Evolutionary conservation across 2,113 vertebrate genomes (phyloP), one percentile per base, ranked within the genome.

Genomic region (Sinocyclocheilus anshuiensis): DNA sequence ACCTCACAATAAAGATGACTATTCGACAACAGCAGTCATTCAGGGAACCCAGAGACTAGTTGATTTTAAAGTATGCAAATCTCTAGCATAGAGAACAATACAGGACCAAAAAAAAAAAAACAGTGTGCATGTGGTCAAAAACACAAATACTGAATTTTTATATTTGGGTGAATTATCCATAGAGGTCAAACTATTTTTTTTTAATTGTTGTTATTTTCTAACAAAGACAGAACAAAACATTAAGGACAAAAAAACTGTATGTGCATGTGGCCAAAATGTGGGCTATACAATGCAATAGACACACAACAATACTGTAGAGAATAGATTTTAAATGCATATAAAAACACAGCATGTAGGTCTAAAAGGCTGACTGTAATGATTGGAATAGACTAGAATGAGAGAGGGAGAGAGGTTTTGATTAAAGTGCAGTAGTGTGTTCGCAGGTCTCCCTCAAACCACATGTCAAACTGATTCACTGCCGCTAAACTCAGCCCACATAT

Each of bases 381-480:
- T 13, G 24, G 1, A 26, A 15, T 29, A 26, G 12, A 29, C 29
- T 20, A 15, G 18, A 72, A 75, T 12, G 18, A 83, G 78, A 83
- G 20, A 84, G 33, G 7, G n/a, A 81, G 20, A 45, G 59, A 57
- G 50, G 71, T 86, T 33, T 77, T 81, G 50, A 87, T 75, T 83
- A 39, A 87, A 85, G 50, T 33, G n/a, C 74, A 55, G 4, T 55
- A 6, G 53, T 77, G 86, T 90, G 81, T 86, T 71, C 50, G 24
- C 82, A 24, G 53, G 75, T 29, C 59, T 61, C 29, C 77, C 78
- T 55, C 55, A 76, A 82, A 42, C 65, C 55, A 77, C 87, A 75
- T 65, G 65, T 77, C 88, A 36, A 75, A 67, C 77, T 89, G 77
- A 86, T 86, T 85, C 87, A 88, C 71, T 15, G 42, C 59, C 15